Evolutionary conservation across 2,888 invertebrate species (phyloP).

Genomic region (Ptilodon capucinus): DNA sequence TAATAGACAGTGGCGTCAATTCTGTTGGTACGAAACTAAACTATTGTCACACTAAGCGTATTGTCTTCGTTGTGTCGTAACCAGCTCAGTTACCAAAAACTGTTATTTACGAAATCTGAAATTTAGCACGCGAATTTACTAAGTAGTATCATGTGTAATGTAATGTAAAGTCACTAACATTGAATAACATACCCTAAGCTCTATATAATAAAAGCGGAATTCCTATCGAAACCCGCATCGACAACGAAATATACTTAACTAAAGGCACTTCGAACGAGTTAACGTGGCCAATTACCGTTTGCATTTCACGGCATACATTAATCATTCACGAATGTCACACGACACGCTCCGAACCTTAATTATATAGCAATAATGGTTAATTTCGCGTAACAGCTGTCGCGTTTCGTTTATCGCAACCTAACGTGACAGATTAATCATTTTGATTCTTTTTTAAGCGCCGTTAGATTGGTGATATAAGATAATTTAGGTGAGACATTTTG

Average conservation of each 20-base stretch:
- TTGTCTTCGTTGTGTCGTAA: no score
- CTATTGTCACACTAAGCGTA: no score
- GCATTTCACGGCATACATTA: conserved; percentile 24
- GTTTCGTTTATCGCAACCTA: conserved; percentile 26
- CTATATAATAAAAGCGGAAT: neutral
- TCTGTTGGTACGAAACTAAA: no score
- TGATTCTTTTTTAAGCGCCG: conserved; percentile 2
- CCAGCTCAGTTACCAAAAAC: no score
- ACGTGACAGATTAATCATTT: conserved; percentile 34
- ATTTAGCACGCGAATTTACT: no score
- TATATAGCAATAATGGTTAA: conserved; percentile 11
- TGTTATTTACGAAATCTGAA: no score
- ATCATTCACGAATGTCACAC: conserved; percentile 22
- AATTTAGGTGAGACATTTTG: neutral
- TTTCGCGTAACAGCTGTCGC: conserved; percentile 11
- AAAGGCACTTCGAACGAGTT: conserved; percentile 23
- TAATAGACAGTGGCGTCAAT: no score
- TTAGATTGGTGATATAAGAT: neutral
- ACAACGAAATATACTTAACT: conserved; percentile 20
- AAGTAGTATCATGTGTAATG: no score
- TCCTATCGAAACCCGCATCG: conserved; percentile 10
- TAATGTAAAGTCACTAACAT: no score
- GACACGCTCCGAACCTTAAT: conserved; percentile 13
- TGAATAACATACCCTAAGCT: conserved; percentile 2
- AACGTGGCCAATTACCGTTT: conserved; percentile 27